phyloP scores from a whole-genome alignment of 2,113 vertebrate genomes.

The Varanus salvator region DNA sequence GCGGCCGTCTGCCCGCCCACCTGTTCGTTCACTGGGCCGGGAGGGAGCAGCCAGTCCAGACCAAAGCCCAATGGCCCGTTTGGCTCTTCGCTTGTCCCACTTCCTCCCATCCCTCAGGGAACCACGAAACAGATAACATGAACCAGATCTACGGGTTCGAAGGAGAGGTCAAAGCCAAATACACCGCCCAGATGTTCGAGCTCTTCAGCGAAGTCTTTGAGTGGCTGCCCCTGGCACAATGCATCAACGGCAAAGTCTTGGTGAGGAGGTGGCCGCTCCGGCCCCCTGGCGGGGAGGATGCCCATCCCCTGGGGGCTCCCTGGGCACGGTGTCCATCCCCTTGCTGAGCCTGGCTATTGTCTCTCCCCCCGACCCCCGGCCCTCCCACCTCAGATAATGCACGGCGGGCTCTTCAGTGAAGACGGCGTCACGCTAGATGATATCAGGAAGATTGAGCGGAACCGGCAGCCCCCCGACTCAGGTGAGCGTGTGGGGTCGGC shows the following conservation, averaged over 20 bases:
- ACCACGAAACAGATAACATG: constrained; percentile 98
- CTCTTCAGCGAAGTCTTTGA: constrained; percentile 97
- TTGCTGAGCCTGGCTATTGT: not conserved
- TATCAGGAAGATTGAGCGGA: constrained; percentile 87
- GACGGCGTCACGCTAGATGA: constrained; percentile 92
- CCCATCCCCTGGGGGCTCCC: rapidly evolving
- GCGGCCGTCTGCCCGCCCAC: too few relatives aligned
- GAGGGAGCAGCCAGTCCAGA: too few relatives aligned
- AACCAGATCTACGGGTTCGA: constrained; percentile 98
- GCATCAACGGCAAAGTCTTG: constrained; percentile 92
- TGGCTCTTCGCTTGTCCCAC: not conserved
- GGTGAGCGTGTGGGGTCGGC: constrained; percentile 58
- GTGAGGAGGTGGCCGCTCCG: constrained; percentile 67
- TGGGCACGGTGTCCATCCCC: rapidly evolving
- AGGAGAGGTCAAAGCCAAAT: constrained; percentile 96
- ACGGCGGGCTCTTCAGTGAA: constrained; percentile 94
- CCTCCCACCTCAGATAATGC: constrained; percentile 85
- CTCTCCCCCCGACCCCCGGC: not conserved
- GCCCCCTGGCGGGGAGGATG: rapidly evolving
- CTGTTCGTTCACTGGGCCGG: too few relatives aligned
- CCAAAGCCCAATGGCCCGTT: too few relatives aligned
- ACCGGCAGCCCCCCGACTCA: constrained; percentile 83
- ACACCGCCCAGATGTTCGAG: constrained; percentile 95
- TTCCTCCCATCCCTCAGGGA: constrained; percentile 75
- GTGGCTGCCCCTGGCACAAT: constrained; percentile 94